These are phyloP conservation scores for Spisula subtruncata DNA, from an alignment of 2,888 invertebrate species.

Conservation along the genomic window DNA sequence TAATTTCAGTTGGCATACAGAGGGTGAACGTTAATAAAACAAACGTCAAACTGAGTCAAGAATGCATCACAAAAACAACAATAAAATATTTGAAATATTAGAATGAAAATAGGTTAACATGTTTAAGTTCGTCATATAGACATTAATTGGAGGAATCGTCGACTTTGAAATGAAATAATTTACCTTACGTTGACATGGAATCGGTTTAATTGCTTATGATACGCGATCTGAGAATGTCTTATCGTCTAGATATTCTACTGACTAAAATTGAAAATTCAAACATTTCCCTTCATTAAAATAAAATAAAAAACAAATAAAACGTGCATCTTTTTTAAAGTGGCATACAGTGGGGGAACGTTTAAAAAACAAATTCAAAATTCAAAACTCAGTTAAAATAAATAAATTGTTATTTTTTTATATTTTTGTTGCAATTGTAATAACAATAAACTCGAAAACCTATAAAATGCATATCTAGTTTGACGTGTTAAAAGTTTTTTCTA, in stretches of 20 bases:
- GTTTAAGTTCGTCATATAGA: background rate
- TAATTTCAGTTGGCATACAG: background rate
- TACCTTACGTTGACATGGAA: background rate
- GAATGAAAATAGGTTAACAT: background rate
- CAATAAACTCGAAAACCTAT: too few relatives aligned
- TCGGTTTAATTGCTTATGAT: background rate
- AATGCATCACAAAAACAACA: background rate
- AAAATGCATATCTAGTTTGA: too few relatives aligned
- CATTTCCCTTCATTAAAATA: background rate
- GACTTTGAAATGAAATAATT: background rate
- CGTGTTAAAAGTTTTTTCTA: too few relatives aligned
- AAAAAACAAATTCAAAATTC: too few relatives aligned
- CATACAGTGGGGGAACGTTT: too few relatives aligned
- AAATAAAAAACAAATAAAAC: background rate
- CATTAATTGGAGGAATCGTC: background rate
- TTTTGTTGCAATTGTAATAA: background rate
- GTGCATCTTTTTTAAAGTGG: too few relatives aligned
- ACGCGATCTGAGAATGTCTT: background rate
- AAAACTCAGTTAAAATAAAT: too few relatives aligned
- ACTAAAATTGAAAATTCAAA: background rate
- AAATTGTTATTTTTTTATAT: too few relatives aligned
- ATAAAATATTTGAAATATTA: background rate
- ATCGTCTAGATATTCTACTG: background rate
- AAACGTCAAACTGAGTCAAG: background rate
- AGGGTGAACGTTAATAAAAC: background rate